A percentile compares a stretch with the other conserved stretches of the same genome.
Conservation (phyloP, 2,797 vertebrate genomes). For the Epinephelus malabaricus region DNA sequence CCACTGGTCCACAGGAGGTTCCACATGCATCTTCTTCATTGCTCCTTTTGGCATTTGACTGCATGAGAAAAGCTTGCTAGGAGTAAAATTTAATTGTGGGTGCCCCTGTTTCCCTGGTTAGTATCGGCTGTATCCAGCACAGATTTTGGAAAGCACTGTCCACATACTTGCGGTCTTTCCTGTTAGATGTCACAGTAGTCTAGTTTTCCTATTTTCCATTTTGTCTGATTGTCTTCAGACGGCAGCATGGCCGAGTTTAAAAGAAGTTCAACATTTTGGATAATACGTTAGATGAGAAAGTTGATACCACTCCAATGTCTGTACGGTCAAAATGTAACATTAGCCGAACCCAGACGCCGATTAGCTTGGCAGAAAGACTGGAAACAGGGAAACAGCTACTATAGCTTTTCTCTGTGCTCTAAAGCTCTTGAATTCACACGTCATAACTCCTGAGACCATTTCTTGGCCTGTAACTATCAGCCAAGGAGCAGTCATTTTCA, state of each 20-base stretch:
- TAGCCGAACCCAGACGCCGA: not conserved
- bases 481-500: not conserved
- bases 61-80: not conserved
- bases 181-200: not conserved
- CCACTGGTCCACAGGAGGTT: not conserved
- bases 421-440: not conserved
- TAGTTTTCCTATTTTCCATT: conserved; percentile 3
- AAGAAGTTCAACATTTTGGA: not conserved
- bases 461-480: not conserved
- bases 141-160: not conserved
- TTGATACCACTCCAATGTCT: not conserved
- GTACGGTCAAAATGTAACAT: not conserved
- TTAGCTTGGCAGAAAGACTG: not conserved
- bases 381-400: not conserved
- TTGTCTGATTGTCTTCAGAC: conserved; percentile 1
- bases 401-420: not conserved
- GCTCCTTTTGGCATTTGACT: not conserved
- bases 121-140: not conserved
- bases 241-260: not conserved
- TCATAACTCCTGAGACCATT: not conserved
- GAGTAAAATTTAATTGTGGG: not conserved
- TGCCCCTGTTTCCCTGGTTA: conserved; percentile 1
- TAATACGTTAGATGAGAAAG: not conserved
- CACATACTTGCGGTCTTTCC: conserved; percentile 24
- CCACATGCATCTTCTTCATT: conserved; percentile 7